phyloP scores from a whole-genome alignment of 2,113 vertebrate genomes.

The Gymnarchus niloticus region DNA sequence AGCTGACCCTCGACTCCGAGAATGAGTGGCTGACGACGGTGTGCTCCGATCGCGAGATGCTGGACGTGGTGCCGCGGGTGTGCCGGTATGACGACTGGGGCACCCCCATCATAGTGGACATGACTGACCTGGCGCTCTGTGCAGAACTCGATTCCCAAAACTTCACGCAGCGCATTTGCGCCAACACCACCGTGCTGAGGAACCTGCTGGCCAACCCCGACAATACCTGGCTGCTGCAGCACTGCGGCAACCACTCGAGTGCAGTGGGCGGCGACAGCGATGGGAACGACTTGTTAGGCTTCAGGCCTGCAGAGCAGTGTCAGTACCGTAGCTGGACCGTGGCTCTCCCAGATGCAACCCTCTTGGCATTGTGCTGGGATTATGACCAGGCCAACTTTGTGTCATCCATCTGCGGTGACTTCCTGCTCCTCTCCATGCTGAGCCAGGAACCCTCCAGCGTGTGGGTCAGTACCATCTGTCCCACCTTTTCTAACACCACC shows the following conservation, averaged over 20 bases:
- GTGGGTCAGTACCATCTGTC: slow-evolving; percentile 61
- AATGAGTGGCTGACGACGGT: slow-evolving; percentile 60
- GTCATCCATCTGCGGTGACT: slow-evolving; percentile 50
- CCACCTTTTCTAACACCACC: slow-evolving; percentile 29
- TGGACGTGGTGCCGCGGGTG: slow-evolving; percentile 38
- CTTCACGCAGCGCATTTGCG: slow-evolving; percentile 61
- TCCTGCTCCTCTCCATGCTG: slow-evolving; percentile 44
- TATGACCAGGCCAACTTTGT: slow-evolving; percentile 60
- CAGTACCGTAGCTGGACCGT: slow-evolving; percentile 60
- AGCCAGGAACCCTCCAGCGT: slow-evolving; percentile 49
- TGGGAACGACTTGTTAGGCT: slow-evolving; percentile 33
- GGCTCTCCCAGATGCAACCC: slow-evolving; percentile 43
- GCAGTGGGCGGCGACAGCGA: neutral
- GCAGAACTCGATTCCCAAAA: slow-evolving; percentile 56
- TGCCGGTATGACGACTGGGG: slow-evolving; percentile 64
- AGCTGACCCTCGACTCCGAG: slow-evolving; percentile 44
- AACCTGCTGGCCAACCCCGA: slow-evolving; percentile 62
- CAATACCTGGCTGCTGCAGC: slow-evolving; percentile 61
- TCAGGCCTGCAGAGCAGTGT: slow-evolving; percentile 51
- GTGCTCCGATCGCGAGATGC: slow-evolving; percentile 45
- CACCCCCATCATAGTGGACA: slow-evolving; percentile 57
- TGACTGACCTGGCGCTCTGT: slow-evolving; percentile 63
- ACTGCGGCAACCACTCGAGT: slow-evolving; percentile 55
- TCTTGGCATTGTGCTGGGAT: slow-evolving; percentile 66
- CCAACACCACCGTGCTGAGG: slow-evolving; percentile 50